Percentiles rank a stretch among this genome's conserved stretches.
Evolutionary conservation across 2,113 vertebrate species (phyloP).

Genomic region (Orthonyx spaldingii): DNA sequence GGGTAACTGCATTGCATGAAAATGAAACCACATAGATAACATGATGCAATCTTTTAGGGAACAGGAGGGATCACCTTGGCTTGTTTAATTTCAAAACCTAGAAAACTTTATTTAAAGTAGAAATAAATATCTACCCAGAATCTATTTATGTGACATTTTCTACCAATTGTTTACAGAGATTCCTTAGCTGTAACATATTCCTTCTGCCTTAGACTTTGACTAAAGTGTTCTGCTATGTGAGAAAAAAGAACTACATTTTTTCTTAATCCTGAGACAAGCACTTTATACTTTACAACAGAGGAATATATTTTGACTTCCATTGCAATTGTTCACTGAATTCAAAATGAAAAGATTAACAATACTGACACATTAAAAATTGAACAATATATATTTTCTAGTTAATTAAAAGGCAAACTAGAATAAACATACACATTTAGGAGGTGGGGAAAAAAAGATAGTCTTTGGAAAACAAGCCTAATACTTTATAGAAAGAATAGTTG

Average conservation of each 20-base stretch:
- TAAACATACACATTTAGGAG: background rate
- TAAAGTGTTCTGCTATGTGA: background rate
- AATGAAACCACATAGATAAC: background rate
- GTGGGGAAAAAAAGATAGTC: background rate
- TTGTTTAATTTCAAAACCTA: background rate
- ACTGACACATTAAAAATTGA: background rate
- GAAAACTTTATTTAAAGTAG: background rate
- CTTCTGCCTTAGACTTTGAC: background rate
- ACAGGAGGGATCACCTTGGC: background rate
- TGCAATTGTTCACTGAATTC: background rate
- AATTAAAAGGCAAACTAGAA: background rate
- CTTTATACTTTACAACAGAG: background rate
- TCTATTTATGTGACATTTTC: background rate
- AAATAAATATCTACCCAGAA: background rate
- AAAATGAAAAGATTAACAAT: background rate
- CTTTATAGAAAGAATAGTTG: background rate
- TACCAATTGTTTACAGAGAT: background rate
- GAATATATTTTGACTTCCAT: background rate
- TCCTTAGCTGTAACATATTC: background rate
- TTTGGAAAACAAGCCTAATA: background rate
- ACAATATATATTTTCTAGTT: background rate
- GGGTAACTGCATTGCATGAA: constrained; percentile 5
- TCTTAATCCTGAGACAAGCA: background rate
- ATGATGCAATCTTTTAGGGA: background rate
- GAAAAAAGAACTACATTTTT: background rate